Evolutionary conservation across 2,888 invertebrate species (phyloP).

Genomic region (Sinopyrophorus schimmeli): DNA sequence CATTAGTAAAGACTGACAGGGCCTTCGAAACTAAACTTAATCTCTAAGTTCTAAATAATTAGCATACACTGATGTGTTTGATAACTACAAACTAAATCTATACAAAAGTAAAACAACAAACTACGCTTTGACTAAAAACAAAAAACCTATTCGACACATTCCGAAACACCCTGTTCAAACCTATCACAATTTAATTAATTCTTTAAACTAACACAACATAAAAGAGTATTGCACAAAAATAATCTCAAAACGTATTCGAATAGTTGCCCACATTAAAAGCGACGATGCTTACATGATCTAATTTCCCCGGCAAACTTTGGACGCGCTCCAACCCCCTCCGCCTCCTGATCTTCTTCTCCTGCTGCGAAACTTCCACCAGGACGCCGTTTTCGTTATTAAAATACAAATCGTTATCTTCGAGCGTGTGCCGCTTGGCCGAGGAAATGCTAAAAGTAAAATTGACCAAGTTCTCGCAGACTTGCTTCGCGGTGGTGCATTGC

Average conservation of each 20-base stretch:
- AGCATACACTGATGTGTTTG: no score
- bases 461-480: slow-evolving; percentile 71
- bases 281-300: slow-evolving; percentile 85
- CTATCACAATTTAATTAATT: no score
- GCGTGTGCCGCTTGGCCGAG: slow-evolving; percentile 76
- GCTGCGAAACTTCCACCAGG: slow-evolving; percentile 62
- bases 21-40: no score
- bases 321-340: slow-evolving; percentile 74
- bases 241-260: slow-evolving; percentile 11
- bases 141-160: no score
- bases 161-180: no score
- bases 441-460: slow-evolving; percentile 81
- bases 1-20: no score
- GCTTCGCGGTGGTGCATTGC: slow-evolving; percentile 64
- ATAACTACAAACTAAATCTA: no score
- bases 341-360: slow-evolving; percentile 69
- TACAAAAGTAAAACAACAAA: no score
- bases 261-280: slow-evolving; percentile 71
- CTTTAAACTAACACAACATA: no score
- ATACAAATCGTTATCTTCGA: slow-evolving; percentile 81
- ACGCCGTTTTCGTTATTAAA: slow-evolving; percentile 61
- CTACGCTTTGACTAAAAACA: no score
- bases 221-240: slow-evolving; percentile 15
- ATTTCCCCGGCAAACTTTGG: slow-evolving; percentile 75
- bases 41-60: no score